Evolutionary conservation across 1,140 invertebrate genomes (phyloP).

Genomic region (Ostrea denselamellosa): DNA sequence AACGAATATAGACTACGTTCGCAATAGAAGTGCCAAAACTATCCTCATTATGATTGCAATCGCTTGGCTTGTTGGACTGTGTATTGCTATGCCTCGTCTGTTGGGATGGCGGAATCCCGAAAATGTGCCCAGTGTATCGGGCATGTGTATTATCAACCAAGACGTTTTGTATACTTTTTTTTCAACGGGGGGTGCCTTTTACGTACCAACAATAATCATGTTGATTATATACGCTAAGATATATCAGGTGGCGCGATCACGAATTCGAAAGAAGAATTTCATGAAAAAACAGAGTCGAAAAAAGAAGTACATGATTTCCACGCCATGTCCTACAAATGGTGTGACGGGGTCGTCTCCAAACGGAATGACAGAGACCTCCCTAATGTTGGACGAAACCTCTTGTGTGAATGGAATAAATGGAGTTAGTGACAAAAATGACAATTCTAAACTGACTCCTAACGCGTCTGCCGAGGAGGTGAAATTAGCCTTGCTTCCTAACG

Average conservation of each 20-base stretch:
- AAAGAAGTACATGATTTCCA: conserved; percentile 50
- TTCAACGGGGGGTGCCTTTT: conserved; percentile 79
- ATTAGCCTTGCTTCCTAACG: conserved; percentile 63
- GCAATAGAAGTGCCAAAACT: conserved; percentile 87
- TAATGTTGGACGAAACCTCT: conserved; percentile 53
- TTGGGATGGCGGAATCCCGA: conserved; percentile 80
- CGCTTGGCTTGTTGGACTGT: conserved; percentile 91
- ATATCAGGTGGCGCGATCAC: conserved; percentile 72
- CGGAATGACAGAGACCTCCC: conserved; percentile 49
- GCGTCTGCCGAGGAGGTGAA: conserved; percentile 60
- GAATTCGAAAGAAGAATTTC: conserved; percentile 73
- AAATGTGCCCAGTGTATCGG: conserved; percentile 68
- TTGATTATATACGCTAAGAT: conserved; percentile 77
- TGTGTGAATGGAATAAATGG: conserved; percentile 52
- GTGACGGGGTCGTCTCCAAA: conserved; percentile 51
- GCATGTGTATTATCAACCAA: conserved; percentile 76
- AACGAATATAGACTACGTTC: conserved; percentile 96
- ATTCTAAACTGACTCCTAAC: conserved; percentile 55
- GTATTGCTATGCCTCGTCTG: conserved; percentile 92
- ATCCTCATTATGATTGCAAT: conserved; percentile 95
- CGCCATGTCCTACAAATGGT: conserved; percentile 41
- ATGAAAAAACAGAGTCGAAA: conserved; percentile 58
- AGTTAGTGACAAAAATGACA: conserved; percentile 61
- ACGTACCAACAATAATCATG: conserved; percentile 78
- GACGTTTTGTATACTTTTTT: conserved; percentile 77